Evolutionary conservation across 2,888 invertebrate genomes (phyloP).

Genomic region (Epsilonema sp.): DNA sequence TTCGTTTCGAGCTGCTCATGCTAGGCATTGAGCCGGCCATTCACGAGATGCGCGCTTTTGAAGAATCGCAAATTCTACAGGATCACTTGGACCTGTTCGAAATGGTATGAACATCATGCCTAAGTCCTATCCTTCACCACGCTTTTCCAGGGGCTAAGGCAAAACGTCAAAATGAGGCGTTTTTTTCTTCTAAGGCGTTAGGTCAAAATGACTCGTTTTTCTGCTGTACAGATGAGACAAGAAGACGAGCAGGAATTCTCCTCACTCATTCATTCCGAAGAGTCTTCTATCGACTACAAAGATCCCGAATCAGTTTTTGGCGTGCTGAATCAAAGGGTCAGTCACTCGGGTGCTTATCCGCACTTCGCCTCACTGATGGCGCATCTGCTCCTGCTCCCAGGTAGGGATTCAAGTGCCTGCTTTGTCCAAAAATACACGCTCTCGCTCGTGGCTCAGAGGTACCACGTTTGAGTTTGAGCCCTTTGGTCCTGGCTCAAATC

Average conservation of each 20-base stretch:
- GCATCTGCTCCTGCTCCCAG: slow-evolving; percentile 61
- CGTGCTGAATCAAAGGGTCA: slow-evolving; percentile 59
- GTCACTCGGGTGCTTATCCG: slow-evolving; percentile 76
- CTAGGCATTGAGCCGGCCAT: slow-evolving; percentile 86
- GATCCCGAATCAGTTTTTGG: slow-evolving; percentile 84
- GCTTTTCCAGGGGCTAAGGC: not conserved
- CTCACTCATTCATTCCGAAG: slow-evolving; percentile 56
- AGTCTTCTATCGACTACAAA: slow-evolving; percentile 19
- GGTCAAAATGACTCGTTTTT: not conserved
- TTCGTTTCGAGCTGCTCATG: slow-evolving; percentile 87
- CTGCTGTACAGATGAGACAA: slow-evolving; percentile 39
- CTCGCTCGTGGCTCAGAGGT: too few relatives aligned
- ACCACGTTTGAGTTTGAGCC: too few relatives aligned
- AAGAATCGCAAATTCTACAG: slow-evolving; percentile 17
- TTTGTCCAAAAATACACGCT: too few relatives aligned
- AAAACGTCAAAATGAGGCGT: not conserved
- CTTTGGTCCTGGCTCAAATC: too few relatives aligned
- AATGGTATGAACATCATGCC: slow-evolving; percentile 47
- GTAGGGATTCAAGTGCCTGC: slow-evolving; percentile 35
- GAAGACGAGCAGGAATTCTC: slow-evolving; percentile 88
- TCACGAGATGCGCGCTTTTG: slow-evolving; percentile 50
- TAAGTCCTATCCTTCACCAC: not conserved
- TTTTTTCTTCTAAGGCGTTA: too few relatives aligned
- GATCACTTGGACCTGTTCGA: slow-evolving; percentile 90
- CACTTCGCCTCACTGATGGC: slow-evolving; percentile 72